Percentiles rank a stretch among this genome's conserved stretches.
Evolutionary conservation across 2,113 vertebrate genomes (phyloP).

Genomic region (Gyps fulvus): DNA sequence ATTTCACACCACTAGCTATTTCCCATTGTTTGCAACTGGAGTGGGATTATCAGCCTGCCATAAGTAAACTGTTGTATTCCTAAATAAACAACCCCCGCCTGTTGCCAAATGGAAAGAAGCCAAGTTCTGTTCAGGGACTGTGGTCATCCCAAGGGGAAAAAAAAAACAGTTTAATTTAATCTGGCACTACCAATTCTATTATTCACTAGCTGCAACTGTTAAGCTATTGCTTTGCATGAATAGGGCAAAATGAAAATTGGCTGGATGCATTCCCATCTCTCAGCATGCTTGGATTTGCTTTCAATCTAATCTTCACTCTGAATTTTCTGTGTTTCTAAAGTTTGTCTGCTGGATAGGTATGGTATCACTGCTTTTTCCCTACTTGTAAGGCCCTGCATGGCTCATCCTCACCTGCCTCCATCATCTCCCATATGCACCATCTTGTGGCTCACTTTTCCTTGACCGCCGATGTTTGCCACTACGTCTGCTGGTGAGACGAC

Average conservation of each 20-base stretch:
- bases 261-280: background rate
- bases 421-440: background rate
- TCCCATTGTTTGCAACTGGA: background rate
- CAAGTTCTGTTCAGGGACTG: background rate
- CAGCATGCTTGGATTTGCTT: background rate
- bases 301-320: background rate
- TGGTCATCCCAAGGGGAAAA: background rate
- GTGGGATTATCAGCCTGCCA: background rate
- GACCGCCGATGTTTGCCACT: background rate
- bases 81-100: background rate
- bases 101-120: constrained; percentile 4
- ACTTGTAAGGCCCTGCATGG: background rate
- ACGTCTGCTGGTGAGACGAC: fast-evolving
- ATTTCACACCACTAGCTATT: background rate
- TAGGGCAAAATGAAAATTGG: constrained; percentile 49
- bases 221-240: constrained; percentile 41
- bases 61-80: background rate
- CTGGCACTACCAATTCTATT: background rate
- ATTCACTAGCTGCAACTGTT: background rate
- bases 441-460: background rate
- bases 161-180: background rate
- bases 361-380: background rate
- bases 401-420: background rate
- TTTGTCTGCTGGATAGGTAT: background rate
- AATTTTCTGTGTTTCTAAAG: background rate